Evolutionary conservation across 2,113 vertebrate species (phyloP).

Genomic region (Sakesphorus luctuosus): DNA sequence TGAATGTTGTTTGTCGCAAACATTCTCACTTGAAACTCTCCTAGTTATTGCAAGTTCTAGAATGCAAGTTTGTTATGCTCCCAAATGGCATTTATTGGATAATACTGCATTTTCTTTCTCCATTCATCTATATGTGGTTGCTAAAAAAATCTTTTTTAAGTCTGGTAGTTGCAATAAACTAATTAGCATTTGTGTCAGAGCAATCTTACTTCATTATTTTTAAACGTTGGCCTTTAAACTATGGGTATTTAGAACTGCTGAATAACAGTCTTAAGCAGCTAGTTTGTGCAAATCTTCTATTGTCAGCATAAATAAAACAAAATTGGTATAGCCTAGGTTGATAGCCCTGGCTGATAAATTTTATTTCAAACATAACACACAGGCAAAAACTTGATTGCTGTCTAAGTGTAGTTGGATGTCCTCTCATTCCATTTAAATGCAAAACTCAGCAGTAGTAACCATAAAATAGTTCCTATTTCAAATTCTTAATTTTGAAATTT

Average conservation of each 20-base stretch:
- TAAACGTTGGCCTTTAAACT: constrained; percentile 31
- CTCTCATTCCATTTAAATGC: not conserved
- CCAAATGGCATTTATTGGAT: not conserved
- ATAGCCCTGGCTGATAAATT: not conserved
- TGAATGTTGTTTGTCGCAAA: not conserved
- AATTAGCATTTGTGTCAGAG: constrained; percentile 43
- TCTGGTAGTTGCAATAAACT: not conserved
- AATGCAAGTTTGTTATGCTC: not conserved
- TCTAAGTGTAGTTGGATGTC: not conserved
- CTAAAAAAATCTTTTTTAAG: constrained; percentile 3
- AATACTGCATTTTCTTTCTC: not conserved
- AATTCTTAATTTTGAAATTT: not conserved
- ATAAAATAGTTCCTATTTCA: not conserved
- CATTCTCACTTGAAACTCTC: not conserved
- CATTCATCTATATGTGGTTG: not conserved
- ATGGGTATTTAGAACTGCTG: not conserved
- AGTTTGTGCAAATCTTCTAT: not conserved
- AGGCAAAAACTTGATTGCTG: not conserved
- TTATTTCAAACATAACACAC: not conserved
- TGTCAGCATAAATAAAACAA: constrained; percentile 23
- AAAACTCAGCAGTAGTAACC: not conserved
- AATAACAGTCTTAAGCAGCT: not conserved
- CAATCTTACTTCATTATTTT: not conserved
- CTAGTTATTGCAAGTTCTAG: not conserved
- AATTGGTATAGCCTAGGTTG: not conserved